phyloP scores from a whole-genome alignment of 1,140 invertebrate species.

The Trypoxylus dichotomus region DNA sequence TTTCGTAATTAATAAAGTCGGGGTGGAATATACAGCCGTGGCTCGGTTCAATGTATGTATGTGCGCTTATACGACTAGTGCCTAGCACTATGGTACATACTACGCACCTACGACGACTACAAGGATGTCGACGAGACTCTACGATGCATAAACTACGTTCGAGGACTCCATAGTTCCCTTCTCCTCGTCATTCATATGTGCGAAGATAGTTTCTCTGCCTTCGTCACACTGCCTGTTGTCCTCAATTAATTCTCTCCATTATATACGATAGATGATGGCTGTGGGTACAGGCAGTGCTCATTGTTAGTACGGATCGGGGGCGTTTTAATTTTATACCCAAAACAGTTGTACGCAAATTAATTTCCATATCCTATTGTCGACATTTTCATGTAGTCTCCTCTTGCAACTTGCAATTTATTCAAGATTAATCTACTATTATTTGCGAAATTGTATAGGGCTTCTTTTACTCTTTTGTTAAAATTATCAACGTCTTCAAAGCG shows the following conservation, averaged over 20 bases:
- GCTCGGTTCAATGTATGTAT: neutral
- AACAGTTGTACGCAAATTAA: slow-evolving; percentile 20
- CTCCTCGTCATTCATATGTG: slow-evolving; percentile 8
- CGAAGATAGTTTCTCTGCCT: neutral
- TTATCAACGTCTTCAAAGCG: too few species aligned
- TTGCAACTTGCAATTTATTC: neutral
- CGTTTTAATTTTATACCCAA: slow-evolving; percentile 8
- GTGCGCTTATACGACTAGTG: neutral
- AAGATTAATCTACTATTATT: neutral
- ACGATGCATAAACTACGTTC: neutral
- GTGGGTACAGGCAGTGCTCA: neutral
- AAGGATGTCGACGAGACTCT: neutral
- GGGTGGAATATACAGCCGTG: slow-evolving; percentile 31
- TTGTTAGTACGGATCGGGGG: neutral
- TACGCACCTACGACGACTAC: neutral
- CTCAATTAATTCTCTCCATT: slow-evolving; percentile 22
- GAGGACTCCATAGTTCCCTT: neutral
- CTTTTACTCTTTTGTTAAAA: neutral
- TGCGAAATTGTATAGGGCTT: neutral
- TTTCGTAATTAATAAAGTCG: slow-evolving; percentile 52
- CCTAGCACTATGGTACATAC: neutral
- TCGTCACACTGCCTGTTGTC: neutral
- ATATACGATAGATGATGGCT: neutral
- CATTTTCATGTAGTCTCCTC: neutral
- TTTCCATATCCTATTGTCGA: neutral